Evolutionary conservation across 2,113 vertebrate genomes (phyloP), one percentile per base, ranked within the genome.

Genomic region (Pleuronectes platessa): DNA sequence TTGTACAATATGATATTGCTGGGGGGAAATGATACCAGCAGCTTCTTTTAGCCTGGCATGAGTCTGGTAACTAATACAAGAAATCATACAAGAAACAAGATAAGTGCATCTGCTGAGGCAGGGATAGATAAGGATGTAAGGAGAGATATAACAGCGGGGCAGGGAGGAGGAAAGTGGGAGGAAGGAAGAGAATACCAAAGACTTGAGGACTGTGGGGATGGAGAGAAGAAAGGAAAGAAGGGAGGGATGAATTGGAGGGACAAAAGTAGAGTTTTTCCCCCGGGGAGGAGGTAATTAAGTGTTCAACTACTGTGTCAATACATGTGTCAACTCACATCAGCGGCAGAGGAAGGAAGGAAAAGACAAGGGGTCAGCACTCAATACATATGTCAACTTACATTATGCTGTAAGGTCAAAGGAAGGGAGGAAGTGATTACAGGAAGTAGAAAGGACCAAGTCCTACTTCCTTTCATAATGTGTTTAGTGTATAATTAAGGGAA

Each of bases 281-380:
- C 54, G 62, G 72, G 75, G 75, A 68, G 60, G 54, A 83, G 45
- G 71, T 82, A 85, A 90, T 91, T 83, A 86, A 85, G 82, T 82
- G 68, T 87, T 88, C 87, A 88, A 88, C 78, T 72, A 82, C 64
- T 69, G 66, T 80, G 79, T 86, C 88, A 78, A 90, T 89, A 87
- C 75, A 76, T 10, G 23, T 47, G 79, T 83, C 86, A 74, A 65
- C 79, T 74, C 47, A 56, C 42, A 87, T 85, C 75, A 70, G 58
- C 76, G 67, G 51, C 49, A 64, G 64, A 54, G 66, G 71, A 51
- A 55, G 26, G 60, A 61, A 54, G 45, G 27, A 26, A 37, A 58
- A 68, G 53, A 55, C 27, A 37, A 55, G 70, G 59, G 79, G 74
- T 74, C 78, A 68, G 78, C 58, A 79, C 45, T 80, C 77, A 47